Conservation (phyloP, 2,888 invertebrate genomes). For the Myathropa florea region DNA sequence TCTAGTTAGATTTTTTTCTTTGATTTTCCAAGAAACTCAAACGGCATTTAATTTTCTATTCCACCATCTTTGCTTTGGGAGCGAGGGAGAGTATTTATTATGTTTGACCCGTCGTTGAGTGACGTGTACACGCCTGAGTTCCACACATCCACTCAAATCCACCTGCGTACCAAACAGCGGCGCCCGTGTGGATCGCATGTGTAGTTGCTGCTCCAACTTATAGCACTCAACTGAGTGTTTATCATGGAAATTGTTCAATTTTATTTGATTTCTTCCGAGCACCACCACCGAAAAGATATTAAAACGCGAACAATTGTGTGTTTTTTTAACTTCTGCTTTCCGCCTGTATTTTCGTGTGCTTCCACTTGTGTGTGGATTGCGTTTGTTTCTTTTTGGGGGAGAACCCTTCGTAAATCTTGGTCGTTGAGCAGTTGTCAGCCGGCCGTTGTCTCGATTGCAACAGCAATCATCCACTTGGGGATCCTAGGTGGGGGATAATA, state of each 20-base stretch:
- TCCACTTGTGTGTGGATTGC: slow-evolving; percentile 61
- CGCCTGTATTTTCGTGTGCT: slow-evolving; percentile 42
- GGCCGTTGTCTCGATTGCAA: slow-evolving; percentile 70
- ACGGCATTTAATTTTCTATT: too few relatives aligned
- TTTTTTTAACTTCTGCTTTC: slow-evolving; percentile 20
- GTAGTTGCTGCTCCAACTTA: slow-evolving; percentile 67
- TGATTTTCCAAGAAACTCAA: not conserved
- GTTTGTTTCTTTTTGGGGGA: slow-evolving; percentile 38
- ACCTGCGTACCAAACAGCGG: slow-evolving; percentile 33
- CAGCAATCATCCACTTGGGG: slow-evolving; percentile 65
- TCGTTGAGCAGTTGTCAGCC: slow-evolving; percentile 62
- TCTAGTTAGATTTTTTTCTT: slow-evolving; percentile 26
- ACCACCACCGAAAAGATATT: slow-evolving; percentile 61
- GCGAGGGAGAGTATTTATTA: not conserved
- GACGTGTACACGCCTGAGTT: slow-evolving; percentile 11
- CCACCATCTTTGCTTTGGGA: not conserved
- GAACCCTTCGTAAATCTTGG: slow-evolving; percentile 60
- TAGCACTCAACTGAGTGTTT: slow-evolving; percentile 68
- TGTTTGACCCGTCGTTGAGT: not conserved
- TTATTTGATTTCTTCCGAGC: slow-evolving; percentile 68
- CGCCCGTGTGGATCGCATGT: slow-evolving; percentile 53
- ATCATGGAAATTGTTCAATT: slow-evolving; percentile 68
- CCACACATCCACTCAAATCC: slow-evolving; percentile 43
- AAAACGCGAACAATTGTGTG: slow-evolving; percentile 51
- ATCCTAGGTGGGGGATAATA: slow-evolving; percentile 57